Conservation (phyloP, 2,113 vertebrate genomes). For the Phalacrocorax carbo region DNA sequence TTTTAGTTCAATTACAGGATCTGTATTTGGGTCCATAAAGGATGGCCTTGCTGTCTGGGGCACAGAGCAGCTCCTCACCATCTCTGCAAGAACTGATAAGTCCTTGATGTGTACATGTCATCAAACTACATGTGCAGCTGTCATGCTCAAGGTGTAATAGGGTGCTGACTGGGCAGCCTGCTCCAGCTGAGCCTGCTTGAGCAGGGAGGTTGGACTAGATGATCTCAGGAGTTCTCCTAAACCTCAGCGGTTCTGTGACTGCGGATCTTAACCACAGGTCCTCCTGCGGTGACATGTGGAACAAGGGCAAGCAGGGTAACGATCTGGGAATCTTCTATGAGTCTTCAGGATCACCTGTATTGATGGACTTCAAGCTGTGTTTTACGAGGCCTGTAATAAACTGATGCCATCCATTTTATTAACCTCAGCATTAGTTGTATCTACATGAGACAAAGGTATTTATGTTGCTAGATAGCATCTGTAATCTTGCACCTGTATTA, state of each 20-base stretch:
- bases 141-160: not conserved
- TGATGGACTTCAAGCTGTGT: not conserved
- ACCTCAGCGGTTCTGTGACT: not conserved
- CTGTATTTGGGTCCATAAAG: not conserved
- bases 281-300: not conserved
- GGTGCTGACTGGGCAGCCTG: not conserved
- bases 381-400: slow-evolving; percentile 4
- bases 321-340: not conserved
- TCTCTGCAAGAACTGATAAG: not conserved
- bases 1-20: not conserved
- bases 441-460: not conserved
- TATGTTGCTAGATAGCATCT: not conserved
- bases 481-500: not conserved
- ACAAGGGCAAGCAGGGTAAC: not conserved
- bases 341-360: not conserved
- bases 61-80: not conserved
- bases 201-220: not conserved
- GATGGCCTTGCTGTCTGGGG: not conserved
- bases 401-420: not conserved
- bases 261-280: not conserved
- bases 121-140: not conserved
- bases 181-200: not conserved
- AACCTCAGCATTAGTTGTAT: not conserved
- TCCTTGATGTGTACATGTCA: not conserved
- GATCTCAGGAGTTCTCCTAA: not conserved